Percentiles rank a stretch among this genome's conserved stretches.
These are phyloP conservation scores for Acleris sparsana DNA, from an alignment of 2,888 invertebrate species.

Conservation along the genomic window DNA sequence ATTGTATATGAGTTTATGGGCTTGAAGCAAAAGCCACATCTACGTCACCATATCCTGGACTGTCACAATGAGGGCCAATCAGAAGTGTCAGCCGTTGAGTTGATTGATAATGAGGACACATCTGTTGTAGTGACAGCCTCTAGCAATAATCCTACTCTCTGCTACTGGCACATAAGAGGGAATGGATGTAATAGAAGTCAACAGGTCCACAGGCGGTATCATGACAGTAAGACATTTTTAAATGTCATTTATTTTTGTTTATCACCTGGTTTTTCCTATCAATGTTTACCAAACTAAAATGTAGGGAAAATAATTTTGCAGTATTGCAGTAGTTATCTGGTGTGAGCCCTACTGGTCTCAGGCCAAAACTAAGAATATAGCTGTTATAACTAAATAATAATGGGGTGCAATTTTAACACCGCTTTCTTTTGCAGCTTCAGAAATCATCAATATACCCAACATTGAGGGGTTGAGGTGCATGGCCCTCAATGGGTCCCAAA, in stretches of 20 bases:
- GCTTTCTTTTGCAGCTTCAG: conserved; percentile 47
- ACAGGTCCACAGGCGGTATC: conserved; percentile 16
- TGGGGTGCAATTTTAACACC: too few species aligned
- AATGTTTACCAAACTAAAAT: too few species aligned
- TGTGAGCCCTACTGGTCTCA: too few species aligned
- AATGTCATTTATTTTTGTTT: background rate
- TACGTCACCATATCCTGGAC: conserved; percentile 57
- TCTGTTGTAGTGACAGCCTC: conserved; percentile 58
- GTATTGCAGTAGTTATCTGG: too few species aligned
- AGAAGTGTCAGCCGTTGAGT: conserved; percentile 71
- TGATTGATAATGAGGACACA: conserved; percentile 46
- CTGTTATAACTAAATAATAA: background rate
- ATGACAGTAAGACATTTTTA: conserved; percentile 19
- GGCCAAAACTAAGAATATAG: too few species aligned
- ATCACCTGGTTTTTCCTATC: background rate
- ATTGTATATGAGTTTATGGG: conserved; percentile 55
- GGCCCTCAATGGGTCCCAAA: conserved; percentile 48
- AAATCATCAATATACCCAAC: conserved; percentile 47
- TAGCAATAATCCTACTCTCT: conserved; percentile 49
- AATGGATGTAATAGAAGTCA: conserved; percentile 35
- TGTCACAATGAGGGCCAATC: conserved; percentile 62
- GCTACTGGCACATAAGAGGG: conserved; percentile 49
- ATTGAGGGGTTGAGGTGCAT: conserved; percentile 61
- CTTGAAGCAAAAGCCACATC: conserved; percentile 49
- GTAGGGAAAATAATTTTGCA: too few species aligned